Evolutionary conservation across 2,888 invertebrate species (phyloP), one percentile per base, ranked within the genome.

Genomic region (Tiliacea citrago): DNA sequence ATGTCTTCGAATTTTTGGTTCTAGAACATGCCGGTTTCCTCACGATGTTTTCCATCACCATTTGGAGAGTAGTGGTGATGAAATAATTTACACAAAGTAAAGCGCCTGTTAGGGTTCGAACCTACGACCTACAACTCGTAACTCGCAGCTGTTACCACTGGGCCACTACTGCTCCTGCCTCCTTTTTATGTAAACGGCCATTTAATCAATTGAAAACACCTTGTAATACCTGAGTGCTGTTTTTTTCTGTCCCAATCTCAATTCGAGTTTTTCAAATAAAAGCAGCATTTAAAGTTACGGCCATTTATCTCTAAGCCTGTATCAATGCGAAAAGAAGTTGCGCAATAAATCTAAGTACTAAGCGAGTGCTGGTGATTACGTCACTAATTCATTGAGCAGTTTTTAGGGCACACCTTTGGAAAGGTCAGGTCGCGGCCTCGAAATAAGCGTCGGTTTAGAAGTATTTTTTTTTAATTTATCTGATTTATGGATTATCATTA

Each of bases 251-350:
- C 18, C 53, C 42, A n/a, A 53, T n/a, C 35, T n/a, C 18, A 42
- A 53, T 73, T 73, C 45, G 45, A 55, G 53, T 45, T n/a, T 42
- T n/a, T 35, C 29, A 29, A 85, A 83, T 81, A 83, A 88, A 87
- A 79, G 66, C 71, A 81, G 80, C 81, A 75, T 75, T 88, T 81
- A 70, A 87, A 83, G 72, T 82, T 82, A 81, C 72, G 68, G 63
- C 82, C 74, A 82, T 87, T 86, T 85, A 82, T 87, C 81, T 87
- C 82, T 77, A 60, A 58, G 57, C 55, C 77, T 76, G 78, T 82
- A 85, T 84, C 87, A 88, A 84, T 84, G 81, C 57, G 81, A 87
- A 84, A 89, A 75, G 86, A 88, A 88, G 75, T 88, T 88, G 84
- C 42, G 72, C 81, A 75, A 86, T 88, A 88, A 88, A 88, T 88